These are phyloP conservation scores for Oscheius onirici DNA, from an alignment of 2,888 invertebrate species.

Conservation along the genomic window DNA sequence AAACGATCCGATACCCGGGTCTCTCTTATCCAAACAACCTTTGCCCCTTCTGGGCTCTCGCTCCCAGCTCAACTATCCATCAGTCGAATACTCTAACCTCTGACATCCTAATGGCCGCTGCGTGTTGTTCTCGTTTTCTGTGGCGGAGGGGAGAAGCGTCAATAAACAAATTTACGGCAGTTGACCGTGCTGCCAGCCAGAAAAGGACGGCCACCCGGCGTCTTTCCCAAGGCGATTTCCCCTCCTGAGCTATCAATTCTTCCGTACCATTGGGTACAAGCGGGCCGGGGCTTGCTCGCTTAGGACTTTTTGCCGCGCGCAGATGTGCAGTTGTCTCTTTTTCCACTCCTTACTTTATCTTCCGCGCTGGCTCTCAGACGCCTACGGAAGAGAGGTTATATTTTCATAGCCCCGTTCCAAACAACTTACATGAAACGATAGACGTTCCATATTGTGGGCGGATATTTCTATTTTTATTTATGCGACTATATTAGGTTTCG, in stretches of 20 bases:
- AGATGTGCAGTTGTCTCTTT: slow-evolving; percentile 25
- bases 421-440: too few relatives aligned
- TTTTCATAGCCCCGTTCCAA: too few relatives aligned
- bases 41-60: neutral
- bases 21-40: slow-evolving; percentile 21
- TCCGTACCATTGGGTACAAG: slow-evolving; percentile 32
- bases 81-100: slow-evolving; percentile 4
- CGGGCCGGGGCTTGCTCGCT: slow-evolving; percentile 20
- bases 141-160: slow-evolving; percentile 11
- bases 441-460: too few relatives aligned
- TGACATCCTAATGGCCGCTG: slow-evolving; percentile 23
- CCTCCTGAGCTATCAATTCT: slow-evolving; percentile 26
- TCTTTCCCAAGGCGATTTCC: slow-evolving; percentile 20
- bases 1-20: slow-evolving; percentile 25
- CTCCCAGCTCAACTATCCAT: neutral
- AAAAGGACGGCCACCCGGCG: slow-evolving; percentile 14
- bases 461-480: too few relatives aligned
- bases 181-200: neutral
- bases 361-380: too few relatives aligned
- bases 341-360: slow-evolving; percentile 8
- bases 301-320: slow-evolving; percentile 13
- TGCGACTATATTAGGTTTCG: too few relatives aligned
- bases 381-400: too few relatives aligned
- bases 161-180: slow-evolving; percentile 23
- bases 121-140: neutral